These are phyloP conservation scores for Eumaeus atala DNA, from an alignment of 1,140 invertebrate genomes.

Conservation along the genomic window DNA sequence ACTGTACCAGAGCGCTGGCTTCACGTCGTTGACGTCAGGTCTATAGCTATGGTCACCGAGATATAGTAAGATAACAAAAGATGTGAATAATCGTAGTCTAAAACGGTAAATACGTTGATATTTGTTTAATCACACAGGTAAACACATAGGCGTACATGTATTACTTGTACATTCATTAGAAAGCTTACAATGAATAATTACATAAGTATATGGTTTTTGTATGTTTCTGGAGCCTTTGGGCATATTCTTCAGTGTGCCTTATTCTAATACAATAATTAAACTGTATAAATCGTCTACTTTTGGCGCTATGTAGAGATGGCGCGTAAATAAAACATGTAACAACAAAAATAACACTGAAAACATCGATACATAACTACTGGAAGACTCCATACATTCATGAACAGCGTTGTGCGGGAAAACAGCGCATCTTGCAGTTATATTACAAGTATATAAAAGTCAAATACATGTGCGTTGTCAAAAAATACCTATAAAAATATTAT, in stretches of 20 bases:
- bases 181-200: slow-evolving; percentile 8
- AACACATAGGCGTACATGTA: slow-evolving; percentile 11
- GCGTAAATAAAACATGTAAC: slow-evolving; percentile 8
- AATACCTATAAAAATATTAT: too few relatives aligned
- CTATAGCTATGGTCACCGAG: too few relatives aligned
- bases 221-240: neutral
- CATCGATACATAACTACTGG: slow-evolving; percentile 20
- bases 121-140: slow-evolving; percentile 14
- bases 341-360: slow-evolving; percentile 6
- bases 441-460: slow-evolving; percentile 18
- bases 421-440: slow-evolving; percentile 13
- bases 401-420: slow-evolving; percentile 15
- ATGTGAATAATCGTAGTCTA: too few relatives aligned
- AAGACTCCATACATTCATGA: slow-evolving; percentile 16
- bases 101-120: too few relatives aligned
- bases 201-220: neutral
- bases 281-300: neutral
- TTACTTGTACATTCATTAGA: slow-evolving; percentile 17
- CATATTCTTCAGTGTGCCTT: too few relatives aligned
- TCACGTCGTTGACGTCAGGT: too few relatives aligned
- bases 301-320: too few relatives aligned
- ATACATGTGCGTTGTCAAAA: too few relatives aligned
- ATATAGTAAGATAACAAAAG: too few relatives aligned
- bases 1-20: too few relatives aligned
- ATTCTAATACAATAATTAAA: too few relatives aligned